These are phyloP conservation scores for Eurypyga helias DNA, from an alignment of 2,113 vertebrate genomes.

Conservation along the genomic window DNA sequence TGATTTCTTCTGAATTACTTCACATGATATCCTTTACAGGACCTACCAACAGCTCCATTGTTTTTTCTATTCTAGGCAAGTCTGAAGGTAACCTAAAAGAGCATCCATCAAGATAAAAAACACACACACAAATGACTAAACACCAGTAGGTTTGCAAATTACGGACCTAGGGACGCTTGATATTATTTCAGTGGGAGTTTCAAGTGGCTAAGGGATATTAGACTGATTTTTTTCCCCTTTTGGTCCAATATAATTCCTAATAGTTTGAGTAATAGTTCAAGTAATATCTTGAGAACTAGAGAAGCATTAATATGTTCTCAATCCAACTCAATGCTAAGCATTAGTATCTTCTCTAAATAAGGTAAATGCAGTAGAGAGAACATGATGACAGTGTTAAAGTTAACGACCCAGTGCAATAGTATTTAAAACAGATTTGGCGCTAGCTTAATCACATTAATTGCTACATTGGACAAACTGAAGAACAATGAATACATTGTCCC, in stretches of 20 bases:
- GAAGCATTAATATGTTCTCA: background rate
- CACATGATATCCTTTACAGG: background rate
- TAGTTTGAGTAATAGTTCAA: background rate
- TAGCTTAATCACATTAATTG: constrained; percentile 66
- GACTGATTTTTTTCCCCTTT: background rate
- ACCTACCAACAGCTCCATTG: background rate
- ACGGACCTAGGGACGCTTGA: background rate
- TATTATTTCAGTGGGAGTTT: background rate
- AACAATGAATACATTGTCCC: constrained; percentile 42
- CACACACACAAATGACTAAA: background rate
- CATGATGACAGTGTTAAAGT: constrained; percentile 49
- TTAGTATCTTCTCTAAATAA: constrained; percentile 19
- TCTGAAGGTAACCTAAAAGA: background rate
- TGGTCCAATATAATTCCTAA: background rate
- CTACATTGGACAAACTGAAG: constrained; percentile 30
- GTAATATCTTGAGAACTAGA: background rate
- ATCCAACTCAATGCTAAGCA: background rate
- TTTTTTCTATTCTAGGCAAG: background rate
- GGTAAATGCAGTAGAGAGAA: constrained; percentile 40
- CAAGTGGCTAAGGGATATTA: background rate
- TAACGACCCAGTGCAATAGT: constrained; percentile 31
- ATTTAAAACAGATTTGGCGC: constrained; percentile 41
- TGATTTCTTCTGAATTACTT: background rate
- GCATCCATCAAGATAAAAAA: background rate
- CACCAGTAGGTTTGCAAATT: background rate